These are phyloP conservation scores for Tetragonisca angustula DNA, from an alignment of 2,888 invertebrate species.

Conservation along the genomic window DNA sequence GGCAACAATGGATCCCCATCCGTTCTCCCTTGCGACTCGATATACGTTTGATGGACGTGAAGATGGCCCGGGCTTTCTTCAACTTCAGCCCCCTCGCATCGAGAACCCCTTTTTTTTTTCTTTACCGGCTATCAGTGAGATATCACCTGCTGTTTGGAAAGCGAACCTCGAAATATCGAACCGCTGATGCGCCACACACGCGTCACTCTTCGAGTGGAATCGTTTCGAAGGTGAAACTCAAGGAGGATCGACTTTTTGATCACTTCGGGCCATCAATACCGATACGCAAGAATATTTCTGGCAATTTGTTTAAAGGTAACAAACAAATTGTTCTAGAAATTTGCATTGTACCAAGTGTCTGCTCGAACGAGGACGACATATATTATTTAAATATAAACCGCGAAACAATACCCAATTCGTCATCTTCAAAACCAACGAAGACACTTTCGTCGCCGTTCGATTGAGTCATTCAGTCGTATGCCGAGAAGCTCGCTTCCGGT, in stretches of 20 bases:
- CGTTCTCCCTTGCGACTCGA: slow-evolving; percentile 72
- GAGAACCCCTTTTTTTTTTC: slow-evolving; percentile 42
- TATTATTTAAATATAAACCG: too few relatives aligned
- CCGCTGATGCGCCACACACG: slow-evolving; percentile 15
- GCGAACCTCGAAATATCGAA: slow-evolving; percentile 51
- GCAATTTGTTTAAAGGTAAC: not conserved
- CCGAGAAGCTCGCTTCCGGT: slow-evolving; percentile 26
- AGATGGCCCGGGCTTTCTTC: slow-evolving; percentile 69
- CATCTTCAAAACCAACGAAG: not conserved
- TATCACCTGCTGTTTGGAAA: slow-evolving; percentile 71
- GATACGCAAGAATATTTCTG: not conserved
- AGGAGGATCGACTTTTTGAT: not conserved
- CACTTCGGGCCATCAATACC: not conserved
- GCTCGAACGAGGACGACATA: too few relatives aligned
- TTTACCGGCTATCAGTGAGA: slow-evolving; percentile 65
- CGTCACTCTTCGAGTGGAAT: not conserved
- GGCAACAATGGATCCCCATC: slow-evolving; percentile 74
- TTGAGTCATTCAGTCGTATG: slow-evolving; percentile 27
- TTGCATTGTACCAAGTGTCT: too few relatives aligned
- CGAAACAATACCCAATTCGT: too few relatives aligned
- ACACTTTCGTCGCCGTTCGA: not conserved
- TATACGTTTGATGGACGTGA: slow-evolving; percentile 75
- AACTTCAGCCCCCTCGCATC: slow-evolving; percentile 46
- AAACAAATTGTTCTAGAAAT: too few relatives aligned
- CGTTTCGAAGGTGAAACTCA: not conserved